Conservation (phyloP, 2,797 vertebrate species). For the Lagodon rhomboides region DNA sequence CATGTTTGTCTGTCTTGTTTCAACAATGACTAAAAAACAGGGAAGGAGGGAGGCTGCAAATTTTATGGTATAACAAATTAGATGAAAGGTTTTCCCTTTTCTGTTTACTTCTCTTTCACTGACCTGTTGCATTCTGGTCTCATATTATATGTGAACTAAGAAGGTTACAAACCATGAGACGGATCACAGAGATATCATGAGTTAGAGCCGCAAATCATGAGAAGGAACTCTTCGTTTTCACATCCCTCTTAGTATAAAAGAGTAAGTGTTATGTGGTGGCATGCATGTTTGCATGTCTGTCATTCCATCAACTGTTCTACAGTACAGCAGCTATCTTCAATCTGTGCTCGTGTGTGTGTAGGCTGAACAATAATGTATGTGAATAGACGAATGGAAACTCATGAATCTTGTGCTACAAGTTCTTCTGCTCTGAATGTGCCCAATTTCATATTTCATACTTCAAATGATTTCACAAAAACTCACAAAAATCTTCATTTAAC, state of each 20-base stretch:
- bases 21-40: not conserved
- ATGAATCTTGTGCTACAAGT: not conserved
- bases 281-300: constrained; percentile 31
- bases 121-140: not conserved
- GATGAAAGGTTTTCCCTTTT: no score
- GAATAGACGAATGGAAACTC: constrained; percentile 41
- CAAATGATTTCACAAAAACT: not conserved
- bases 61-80: not conserved
- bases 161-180: not conserved
- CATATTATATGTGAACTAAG: not conserved
- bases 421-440: not conserved
- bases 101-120: not conserved
- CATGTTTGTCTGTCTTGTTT: not conserved
- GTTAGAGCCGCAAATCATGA: not conserved
- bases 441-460: constrained; percentile 1
- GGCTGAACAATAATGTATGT: constrained; percentile 24
- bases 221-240: not conserved
- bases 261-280: not conserved
- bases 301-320: constrained; percentile 20
- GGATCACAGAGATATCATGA: not conserved
- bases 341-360: constrained; percentile 39
- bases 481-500: not conserved
- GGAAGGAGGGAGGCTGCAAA: not conserved
- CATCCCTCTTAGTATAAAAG: not conserved
- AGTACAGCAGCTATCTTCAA: constrained; percentile 21